Base-by-base conservation (phyloP, 1,140 invertebrate species). In the Meloidogyne exigua region DNA sequence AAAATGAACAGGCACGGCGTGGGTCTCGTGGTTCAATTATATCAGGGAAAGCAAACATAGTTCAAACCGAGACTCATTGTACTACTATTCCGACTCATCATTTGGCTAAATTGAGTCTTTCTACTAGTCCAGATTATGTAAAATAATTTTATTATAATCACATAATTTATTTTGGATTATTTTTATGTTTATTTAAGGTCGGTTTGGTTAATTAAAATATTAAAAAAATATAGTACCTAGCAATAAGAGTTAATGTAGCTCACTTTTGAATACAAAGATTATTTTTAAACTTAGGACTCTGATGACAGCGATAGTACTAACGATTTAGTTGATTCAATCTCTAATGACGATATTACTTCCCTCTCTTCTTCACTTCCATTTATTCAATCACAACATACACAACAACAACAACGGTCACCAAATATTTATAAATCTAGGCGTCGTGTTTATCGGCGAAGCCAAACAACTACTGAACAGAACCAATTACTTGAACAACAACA, bases 1-100 rank as follows among this genome's bases (percentile, higher is more conserved):
- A 83, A 12, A 81, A 68, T 64, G 84, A 87, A 25, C 76, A 79
- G 18, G 70, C 81, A 26, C 42, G 84, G 69, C 65, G 84, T 10
- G 84, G 84, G 18, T 86, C 84, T n/a, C 78, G 84, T 49, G 84
- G 84, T 21, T 88, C 86, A 10, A 86, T 86, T 69, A 63, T 88
- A 10, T 88, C 87, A 63, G 84, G 84, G 26, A 85, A 84, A 66
- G 84, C 84, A 13, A 83, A 83, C 64, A 82, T 85, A 7, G 85
- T 85, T 42, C 79, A 82, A 10, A 81, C 82, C 65, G 80, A 77
- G 23, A 64, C 42, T n/a, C 36, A 44, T 13, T 62, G 77, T 18
- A 74, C 81, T 15, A 88, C 84, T 7, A 88, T 86, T 73, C 83
- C 84, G 7, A 76, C 86, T 18, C 84, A 87, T 66, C 86, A 86